Evolutionary conservation across 2,797 vertebrate genomes (phyloP).

Genomic region (Manis pentadactyla): DNA sequence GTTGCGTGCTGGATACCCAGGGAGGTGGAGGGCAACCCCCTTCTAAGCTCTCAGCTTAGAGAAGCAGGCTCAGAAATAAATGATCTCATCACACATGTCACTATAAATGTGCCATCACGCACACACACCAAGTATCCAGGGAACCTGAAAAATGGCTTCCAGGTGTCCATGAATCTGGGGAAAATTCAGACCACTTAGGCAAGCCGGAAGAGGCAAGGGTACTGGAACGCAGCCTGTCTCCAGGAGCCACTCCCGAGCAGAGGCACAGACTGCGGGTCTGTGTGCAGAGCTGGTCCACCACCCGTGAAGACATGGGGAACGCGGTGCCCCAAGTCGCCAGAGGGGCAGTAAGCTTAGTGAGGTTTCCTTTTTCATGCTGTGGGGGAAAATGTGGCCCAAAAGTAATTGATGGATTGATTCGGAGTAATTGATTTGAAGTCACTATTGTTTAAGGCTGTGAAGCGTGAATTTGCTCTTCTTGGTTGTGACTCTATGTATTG

Average conservation of each 20-base stretch:
- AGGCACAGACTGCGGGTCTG: fast-evolving
- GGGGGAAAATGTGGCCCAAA: not conserved
- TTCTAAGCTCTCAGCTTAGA: no score
- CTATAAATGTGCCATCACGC: not conserved
- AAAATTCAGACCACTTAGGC: not conserved
- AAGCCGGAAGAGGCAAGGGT: not conserved
- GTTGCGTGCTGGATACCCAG: not conserved
- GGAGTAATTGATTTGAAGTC: not conserved
- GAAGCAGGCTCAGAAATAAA: not conserved
- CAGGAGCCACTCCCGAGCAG: fast-evolving
- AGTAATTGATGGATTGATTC: no score
- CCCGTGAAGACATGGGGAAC: no score
- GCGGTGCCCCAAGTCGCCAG: fast-evolving
- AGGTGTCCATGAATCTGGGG: no score
- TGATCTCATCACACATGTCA: not conserved
- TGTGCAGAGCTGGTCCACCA: fast-evolving
- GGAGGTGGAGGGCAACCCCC: no score
- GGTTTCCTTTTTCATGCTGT: no score
- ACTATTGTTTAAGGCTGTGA: fast-evolving
- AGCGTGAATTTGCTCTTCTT: not conserved
- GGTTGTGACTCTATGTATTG: fast-evolving
- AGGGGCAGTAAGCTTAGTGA: not conserved
- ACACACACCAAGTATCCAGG: fast-evolving
- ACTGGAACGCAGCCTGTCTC: not conserved
- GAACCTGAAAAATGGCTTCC: not conserved